phyloP scores from a whole-genome alignment of 2,888 invertebrate species.

The Protophormia terraenovae region DNA sequence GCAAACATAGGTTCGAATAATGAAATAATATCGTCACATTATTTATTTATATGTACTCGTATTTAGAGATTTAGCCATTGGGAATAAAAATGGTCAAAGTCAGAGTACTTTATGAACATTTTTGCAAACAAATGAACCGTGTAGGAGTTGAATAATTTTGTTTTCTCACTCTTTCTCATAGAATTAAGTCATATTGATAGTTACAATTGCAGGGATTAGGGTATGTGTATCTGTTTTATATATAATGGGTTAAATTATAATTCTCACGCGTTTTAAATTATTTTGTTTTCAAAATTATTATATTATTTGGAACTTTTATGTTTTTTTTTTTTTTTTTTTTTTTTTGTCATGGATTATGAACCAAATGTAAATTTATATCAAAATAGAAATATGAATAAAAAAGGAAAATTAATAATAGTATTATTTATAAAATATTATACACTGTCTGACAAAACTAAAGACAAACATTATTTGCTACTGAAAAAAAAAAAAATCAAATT shows the following conservation, averaged over 20 bases:
- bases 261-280: slow-evolving; percentile 65
- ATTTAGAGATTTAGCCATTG: not conserved
- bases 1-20: not conserved
- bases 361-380: not conserved
- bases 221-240: slow-evolving; percentile 4
- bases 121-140: slow-evolving; percentile 58
- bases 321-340: not conserved
- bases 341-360: not conserved
- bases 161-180: slow-evolving; percentile 29
- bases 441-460: too few relatives aligned
- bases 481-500: too few relatives aligned
- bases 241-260: slow-evolving; percentile 36
- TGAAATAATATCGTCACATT: slow-evolving; percentile 34
- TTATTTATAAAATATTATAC: too few relatives aligned
- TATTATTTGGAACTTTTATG: not conserved
- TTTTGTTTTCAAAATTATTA: slow-evolving; percentile 1
- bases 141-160: slow-evolving; percentile 40
- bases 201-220: not conserved
- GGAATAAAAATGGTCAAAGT: not conserved
- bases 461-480: too few relatives aligned
- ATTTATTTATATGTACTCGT: not conserved
- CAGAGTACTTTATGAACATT: slow-evolving; percentile 10
- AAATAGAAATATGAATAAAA: too few relatives aligned
- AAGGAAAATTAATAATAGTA: too few relatives aligned
- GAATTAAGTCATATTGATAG: slow-evolving; percentile 20